These are phyloP conservation scores for Phorcus lineatus DNA, from an alignment of 2,888 invertebrate genomes.

Conservation along the genomic window DNA sequence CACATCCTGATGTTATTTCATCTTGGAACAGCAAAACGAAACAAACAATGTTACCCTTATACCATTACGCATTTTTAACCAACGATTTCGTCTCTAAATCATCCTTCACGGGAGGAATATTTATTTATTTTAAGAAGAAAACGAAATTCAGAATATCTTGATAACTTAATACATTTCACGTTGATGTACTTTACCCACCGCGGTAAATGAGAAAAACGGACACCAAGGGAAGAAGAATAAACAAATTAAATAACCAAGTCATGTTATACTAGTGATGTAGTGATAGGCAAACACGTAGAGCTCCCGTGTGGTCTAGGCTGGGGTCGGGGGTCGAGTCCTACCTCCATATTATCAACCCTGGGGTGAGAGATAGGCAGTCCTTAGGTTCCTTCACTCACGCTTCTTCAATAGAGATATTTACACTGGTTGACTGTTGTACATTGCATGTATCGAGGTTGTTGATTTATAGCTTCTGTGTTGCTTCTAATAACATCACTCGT, in stretches of 20 bases:
- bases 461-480: slow-evolving; percentile 12
- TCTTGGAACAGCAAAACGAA: not conserved
- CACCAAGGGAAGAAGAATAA: slow-evolving; percentile 1
- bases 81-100: not conserved
- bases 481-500: slow-evolving; percentile 12
- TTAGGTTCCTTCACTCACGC: not conserved
- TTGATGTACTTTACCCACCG: slow-evolving; percentile 12
- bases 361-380: not conserved
- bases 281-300: not conserved
- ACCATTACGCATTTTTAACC: not conserved
- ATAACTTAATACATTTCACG: slow-evolving; percentile 25
- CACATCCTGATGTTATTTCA: not conserved
- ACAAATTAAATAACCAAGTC: slow-evolving; percentile 4
- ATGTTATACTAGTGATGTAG: slow-evolving; percentile 4
- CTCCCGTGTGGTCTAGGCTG: slow-evolving; percentile 14
- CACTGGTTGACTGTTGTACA: not conserved
- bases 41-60: not conserved
- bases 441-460: not conserved
- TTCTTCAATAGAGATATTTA: not conserved
- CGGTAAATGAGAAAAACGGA: not conserved
- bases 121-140: slow-evolving; percentile 28
- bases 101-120: not conserved
- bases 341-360: not conserved
- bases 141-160: slow-evolving; percentile 18
- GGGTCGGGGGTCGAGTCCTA: slow-evolving; percentile 3